Evolutionary conservation across 1,140 invertebrate species (phyloP).

Genomic region (Sycophila sp.): DNA sequence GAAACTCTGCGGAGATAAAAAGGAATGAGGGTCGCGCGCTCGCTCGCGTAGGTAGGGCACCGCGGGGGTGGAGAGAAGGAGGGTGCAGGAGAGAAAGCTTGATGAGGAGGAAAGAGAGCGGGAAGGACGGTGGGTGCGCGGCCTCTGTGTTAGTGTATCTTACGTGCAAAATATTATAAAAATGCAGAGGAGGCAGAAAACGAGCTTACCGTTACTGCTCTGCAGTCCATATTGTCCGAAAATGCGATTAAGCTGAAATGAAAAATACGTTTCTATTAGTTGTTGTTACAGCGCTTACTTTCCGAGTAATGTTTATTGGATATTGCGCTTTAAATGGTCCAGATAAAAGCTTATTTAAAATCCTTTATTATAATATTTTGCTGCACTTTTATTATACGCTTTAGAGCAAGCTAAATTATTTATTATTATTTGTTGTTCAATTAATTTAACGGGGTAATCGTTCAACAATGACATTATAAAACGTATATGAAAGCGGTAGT

Average conservation of each 20-base stretch:
- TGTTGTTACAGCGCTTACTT: not conserved
- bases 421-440: too few species aligned
- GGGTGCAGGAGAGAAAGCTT: not conserved
- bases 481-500: too few species aligned
- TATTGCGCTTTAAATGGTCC: too few species aligned
- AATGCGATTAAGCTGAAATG: conserved; percentile 27
- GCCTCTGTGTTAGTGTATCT: conserved; percentile 16
- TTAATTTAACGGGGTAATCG: too few species aligned
- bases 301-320: too few species aligned
- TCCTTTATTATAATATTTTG: too few species aligned
- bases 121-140: not conserved
- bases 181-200: conserved; percentile 36
- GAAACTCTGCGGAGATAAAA: conserved; percentile 69
- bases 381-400: too few species aligned
- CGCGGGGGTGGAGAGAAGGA: not conserved
- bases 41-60: conserved; percentile 39
- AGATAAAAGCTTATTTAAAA: too few species aligned
- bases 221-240: conserved; percentile 28
- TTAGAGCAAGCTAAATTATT: too few species aligned
- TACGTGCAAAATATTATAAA: conserved; percentile 27
- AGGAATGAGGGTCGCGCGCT: conserved; percentile 63
- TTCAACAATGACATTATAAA: too few species aligned
- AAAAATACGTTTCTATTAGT: conserved; percentile 32
- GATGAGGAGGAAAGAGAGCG: conserved; percentile 36
- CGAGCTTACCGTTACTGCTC: conserved; percentile 11